Percentiles rank a stretch among this genome's conserved stretches.
phyloP scores from a whole-genome alignment of 2,113 vertebrate genomes.

The Pundamilia nyererei region DNA sequence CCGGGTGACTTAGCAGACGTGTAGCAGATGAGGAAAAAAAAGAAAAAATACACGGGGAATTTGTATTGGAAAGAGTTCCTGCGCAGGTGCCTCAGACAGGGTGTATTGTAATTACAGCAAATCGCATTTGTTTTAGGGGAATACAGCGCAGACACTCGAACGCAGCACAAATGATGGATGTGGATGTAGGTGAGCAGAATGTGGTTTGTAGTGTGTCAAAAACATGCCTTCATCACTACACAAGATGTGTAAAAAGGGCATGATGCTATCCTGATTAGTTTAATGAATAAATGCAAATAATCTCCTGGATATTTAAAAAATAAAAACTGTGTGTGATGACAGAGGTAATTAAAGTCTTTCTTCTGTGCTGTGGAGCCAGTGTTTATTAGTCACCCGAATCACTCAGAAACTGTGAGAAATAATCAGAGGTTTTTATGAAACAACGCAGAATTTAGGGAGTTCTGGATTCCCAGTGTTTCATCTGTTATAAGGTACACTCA shows the following conservation, averaged over 20 bases:
- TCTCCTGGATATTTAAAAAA: not conserved
- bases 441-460: not conserved
- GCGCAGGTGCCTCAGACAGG: constrained; percentile 41
- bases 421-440: not conserved
- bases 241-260: not conserved
- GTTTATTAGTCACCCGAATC: not conserved
- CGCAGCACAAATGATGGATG: not conserved
- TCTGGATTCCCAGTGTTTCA: not conserved
- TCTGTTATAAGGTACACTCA: not conserved
- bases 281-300: not conserved
- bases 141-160: not conserved
- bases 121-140: not conserved
- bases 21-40: constrained; percentile 74
- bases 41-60: constrained; percentile 61
- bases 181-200: not conserved
- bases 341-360: not conserved
- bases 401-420: not conserved
- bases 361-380: not conserved
- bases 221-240: not conserved
- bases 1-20: constrained; percentile 89
- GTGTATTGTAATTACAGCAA: not conserved
- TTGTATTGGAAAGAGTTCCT: constrained; percentile 29
- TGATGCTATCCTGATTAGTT: not conserved
- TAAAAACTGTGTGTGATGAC: not conserved
- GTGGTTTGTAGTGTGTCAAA: not conserved